Conservation (phyloP, 2,113 vertebrate genomes). For the Spea bombifrons region DNA sequence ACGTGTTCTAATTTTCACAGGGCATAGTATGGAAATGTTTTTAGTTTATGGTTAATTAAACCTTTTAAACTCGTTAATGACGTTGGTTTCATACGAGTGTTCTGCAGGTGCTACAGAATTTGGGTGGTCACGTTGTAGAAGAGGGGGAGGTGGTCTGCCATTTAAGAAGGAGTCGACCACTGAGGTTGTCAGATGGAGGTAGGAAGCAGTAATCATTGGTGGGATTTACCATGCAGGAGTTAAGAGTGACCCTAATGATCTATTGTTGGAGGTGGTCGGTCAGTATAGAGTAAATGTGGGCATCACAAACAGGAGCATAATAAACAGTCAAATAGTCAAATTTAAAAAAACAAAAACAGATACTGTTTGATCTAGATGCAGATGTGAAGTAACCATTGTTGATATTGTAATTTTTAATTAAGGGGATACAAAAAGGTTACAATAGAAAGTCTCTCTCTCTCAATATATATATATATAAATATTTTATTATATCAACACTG, state of each 20-base stretch:
- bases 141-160: background rate
- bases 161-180: constrained; percentile 4
- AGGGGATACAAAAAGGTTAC: too few species aligned
- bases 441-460: too few species aligned
- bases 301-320: too few species aligned
- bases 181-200: constrained; percentile 29
- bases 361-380: too few species aligned
- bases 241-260: constrained; percentile 14
- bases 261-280: background rate
- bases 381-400: too few species aligned
- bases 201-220: constrained; percentile 28
- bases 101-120: constrained; percentile 31
- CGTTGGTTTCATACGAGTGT: constrained; percentile 28
- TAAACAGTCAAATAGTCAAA: too few species aligned
- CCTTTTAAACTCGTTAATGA: constrained; percentile 39
- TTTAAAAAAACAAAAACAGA: too few species aligned
- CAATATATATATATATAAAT: too few species aligned
- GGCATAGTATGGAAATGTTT: constrained; percentile 24
- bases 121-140: constrained; percentile 33
- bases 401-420: too few species aligned
- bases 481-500: too few species aligned
- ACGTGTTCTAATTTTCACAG: constrained; percentile 11
- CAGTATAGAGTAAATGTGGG: too few species aligned
- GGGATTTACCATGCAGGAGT: background rate
- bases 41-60: constrained; percentile 41